Percentiles rank a stretch among this genome's conserved stretches.
These are phyloP conservation scores for Anoplopoma fimbria DNA, from an alignment of 2,113 vertebrate genomes.

Conservation along the genomic window DNA sequence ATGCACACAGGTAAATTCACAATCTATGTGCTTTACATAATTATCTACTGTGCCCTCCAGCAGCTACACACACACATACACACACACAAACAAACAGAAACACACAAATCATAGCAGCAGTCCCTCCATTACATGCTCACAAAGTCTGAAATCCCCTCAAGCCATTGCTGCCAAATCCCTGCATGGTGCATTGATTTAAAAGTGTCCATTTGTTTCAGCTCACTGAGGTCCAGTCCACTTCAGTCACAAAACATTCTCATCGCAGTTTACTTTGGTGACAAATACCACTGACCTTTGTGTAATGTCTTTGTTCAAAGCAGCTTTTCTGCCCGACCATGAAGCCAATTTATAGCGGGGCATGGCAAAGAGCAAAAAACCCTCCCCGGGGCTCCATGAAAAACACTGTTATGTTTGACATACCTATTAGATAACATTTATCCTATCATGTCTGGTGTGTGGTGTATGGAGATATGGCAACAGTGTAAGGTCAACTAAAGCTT, in stretches of 20 bases:
- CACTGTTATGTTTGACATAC: slow-evolving; percentile 9
- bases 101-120: slow-evolving; percentile 2
- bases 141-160: slow-evolving; percentile 44
- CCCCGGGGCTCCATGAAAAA: slow-evolving; percentile 9
- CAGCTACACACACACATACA: background rate
- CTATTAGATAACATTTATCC: background rate
- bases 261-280: slow-evolving; percentile 36
- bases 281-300: slow-evolving; percentile 62
- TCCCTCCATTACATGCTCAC: slow-evolving; percentile 39
- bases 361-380: slow-evolving; percentile 18
- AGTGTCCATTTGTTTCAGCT: slow-evolving; percentile 63
- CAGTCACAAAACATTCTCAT: too few species aligned
- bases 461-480: background rate
- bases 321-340: slow-evolving; percentile 20
- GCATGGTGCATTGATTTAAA: slow-evolving; percentile 64
- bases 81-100: background rate
- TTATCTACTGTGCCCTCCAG: slow-evolving; percentile 24
- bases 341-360: slow-evolving; percentile 14
- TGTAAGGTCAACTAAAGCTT: background rate
- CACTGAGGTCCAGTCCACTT: too few species aligned
- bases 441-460: background rate
- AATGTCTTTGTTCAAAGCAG: slow-evolving; percentile 40
- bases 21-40: slow-evolving; percentile 41
- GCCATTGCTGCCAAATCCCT: slow-evolving; percentile 47
- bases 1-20: slow-evolving; percentile 34